Conservation (phyloP, 2,113 vertebrate genomes). For the Atlantisia rogersi region DNA sequence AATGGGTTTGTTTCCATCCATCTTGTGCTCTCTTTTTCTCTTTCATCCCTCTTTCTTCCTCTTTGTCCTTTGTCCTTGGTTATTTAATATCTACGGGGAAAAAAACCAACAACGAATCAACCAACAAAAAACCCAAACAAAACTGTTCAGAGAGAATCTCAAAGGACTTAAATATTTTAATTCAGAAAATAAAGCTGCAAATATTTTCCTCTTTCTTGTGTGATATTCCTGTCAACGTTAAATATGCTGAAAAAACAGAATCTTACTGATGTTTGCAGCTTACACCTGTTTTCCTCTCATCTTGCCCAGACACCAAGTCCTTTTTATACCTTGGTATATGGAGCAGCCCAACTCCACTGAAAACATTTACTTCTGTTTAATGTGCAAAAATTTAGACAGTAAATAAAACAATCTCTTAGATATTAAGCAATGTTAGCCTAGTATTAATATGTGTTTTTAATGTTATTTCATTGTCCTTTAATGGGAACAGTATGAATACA, state of each 20-base stretch:
- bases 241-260: not conserved
- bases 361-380: not conserved
- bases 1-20: rapidly evolving
- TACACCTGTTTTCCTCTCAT: not conserved
- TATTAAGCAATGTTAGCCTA: not conserved
- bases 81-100: not conserved
- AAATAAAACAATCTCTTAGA: not conserved
- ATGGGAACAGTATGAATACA: not conserved
- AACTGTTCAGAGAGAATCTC: not conserved
- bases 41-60: not conserved
- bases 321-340: not conserved
- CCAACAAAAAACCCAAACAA: not conserved
- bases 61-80: not conserved
- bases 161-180: not conserved
- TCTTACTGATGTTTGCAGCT: not conserved
- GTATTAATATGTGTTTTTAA: not conserved
- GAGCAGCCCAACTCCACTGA: not conserved
- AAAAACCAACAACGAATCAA: no score
- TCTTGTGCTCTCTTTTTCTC: not conserved
- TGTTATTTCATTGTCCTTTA: not conserved
- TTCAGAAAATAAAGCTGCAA: not conserved
- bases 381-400: not conserved
- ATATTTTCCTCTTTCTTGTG: not conserved
- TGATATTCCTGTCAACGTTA: not conserved
- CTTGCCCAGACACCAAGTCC: not conserved